phyloP scores from a whole-genome alignment of 1,140 invertebrate genomes.

The Tenebrio molitor region DNA sequence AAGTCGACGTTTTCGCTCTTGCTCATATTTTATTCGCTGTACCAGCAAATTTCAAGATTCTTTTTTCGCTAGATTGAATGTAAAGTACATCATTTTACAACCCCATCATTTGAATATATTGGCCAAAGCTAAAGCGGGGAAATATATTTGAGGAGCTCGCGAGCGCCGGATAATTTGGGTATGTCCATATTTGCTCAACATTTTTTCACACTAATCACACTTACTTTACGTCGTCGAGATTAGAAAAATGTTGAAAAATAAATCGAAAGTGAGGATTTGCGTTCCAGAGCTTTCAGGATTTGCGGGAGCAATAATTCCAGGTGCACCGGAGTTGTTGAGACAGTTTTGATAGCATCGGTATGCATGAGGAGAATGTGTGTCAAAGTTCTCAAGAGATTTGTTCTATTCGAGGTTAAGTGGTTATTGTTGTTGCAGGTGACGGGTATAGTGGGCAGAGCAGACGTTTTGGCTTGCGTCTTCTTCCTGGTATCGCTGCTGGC shows the following conservation, averaged over 20 bases:
- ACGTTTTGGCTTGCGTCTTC: constrained; percentile 86
- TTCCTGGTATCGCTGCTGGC: constrained; percentile 85
- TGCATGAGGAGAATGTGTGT: constrained; percentile 15
- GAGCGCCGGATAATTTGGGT: neutral
- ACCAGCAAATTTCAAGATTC: neutral
- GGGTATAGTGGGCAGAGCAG: constrained; percentile 86
- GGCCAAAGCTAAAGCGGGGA: neutral
- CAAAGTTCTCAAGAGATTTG: constrained; percentile 21
- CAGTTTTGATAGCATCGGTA: constrained; percentile 1
- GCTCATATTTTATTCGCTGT: neutral
- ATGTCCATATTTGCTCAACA: neutral
- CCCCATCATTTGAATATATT: constrained; percentile 8
- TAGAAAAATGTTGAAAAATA: neutral
- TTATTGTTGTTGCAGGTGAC: constrained; percentile 76
- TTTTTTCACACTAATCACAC: neutral
- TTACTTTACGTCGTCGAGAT: neutral
- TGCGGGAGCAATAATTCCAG: too few species aligned
- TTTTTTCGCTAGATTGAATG: constrained; percentile 11
- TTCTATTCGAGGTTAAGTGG: constrained; percentile 24
- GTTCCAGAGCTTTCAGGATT: too few species aligned
- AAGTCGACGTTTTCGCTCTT: neutral
- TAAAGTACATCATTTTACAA: constrained; percentile 8
- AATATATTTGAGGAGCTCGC: neutral
- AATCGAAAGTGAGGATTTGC: too few species aligned
- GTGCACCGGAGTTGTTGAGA: neutral